A percentile compares a stretch with the other conserved stretches of the same genome.
These are phyloP conservation scores for Pachyuromys duprasi DNA, from an alignment of 2,797 vertebrate genomes.

Conservation along the genomic window DNA sequence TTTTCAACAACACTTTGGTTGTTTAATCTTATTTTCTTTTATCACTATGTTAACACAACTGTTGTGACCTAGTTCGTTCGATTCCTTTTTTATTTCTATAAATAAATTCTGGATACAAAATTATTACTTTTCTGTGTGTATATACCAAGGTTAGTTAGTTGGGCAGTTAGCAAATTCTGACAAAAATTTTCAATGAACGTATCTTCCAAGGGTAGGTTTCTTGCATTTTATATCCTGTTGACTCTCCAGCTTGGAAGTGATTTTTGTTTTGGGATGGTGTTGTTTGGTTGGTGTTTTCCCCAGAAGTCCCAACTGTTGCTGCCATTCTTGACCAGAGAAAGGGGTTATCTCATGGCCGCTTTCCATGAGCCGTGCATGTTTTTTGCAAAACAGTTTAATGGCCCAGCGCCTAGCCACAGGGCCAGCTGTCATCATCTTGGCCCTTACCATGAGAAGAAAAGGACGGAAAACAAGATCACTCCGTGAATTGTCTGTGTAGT, in stretches of 20 bases:
- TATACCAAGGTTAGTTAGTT: neutral
- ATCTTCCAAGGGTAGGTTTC: conserved; percentile 27
- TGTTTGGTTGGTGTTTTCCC: conserved; percentile 66
- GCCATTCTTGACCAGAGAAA: conserved; percentile 71
- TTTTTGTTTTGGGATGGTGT: conserved; percentile 35
- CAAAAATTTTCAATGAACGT: neutral
- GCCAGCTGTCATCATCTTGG: conserved; percentile 20
- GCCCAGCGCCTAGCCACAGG: conserved; percentile 33
- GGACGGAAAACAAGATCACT: conserved; percentile 8
- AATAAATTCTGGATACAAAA: conserved; percentile 55
- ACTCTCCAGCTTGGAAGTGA: conserved; percentile 19
- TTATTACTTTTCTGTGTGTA: neutral
- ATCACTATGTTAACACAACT: conserved; percentile 1
- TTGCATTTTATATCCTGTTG: neutral
- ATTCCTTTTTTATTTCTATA: conserved; percentile 65
- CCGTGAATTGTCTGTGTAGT: neutral
- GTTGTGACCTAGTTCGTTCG: conserved; percentile 44
- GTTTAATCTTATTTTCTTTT: conserved; percentile 49
- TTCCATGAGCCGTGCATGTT: conserved; percentile 50
- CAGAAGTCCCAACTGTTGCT: conserved; percentile 76
- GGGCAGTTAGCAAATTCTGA: conserved; percentile 43
- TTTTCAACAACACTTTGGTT: conserved; percentile 36
- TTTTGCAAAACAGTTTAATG: conserved; percentile 72
- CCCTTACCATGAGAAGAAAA: conserved; percentile 1
- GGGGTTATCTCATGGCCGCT: conserved; percentile 61